Evolutionary conservation across 2,797 vertebrate species (phyloP).

Genomic region (Pangasius mekongensis): DNA sequence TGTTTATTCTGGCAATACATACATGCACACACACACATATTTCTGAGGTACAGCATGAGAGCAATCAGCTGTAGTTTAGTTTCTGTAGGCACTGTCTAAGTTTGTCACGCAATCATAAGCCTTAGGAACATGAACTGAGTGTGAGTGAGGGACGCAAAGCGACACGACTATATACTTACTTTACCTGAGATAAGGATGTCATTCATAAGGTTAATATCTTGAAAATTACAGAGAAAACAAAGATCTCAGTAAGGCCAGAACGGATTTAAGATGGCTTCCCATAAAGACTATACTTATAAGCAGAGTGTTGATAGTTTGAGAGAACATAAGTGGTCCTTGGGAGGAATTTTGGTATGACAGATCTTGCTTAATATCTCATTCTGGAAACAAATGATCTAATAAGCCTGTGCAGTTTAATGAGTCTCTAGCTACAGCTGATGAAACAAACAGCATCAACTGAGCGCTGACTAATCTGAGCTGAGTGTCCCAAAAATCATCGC

Average conservation of each 20-base stretch:
- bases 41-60: slow-evolving; percentile 6
- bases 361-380: slow-evolving; percentile 1
- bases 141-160: not conserved
- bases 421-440: slow-evolving; percentile 3
- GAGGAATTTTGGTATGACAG: not conserved
- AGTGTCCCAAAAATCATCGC: not conserved
- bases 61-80: slow-evolving; percentile 8
- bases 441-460: slow-evolving; percentile 11
- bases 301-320: not conserved
- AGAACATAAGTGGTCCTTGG: not conserved
- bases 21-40: slow-evolving; percentile 1
- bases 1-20: slow-evolving; percentile 23
- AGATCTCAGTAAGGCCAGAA: not conserved
- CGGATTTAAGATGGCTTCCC: not conserved
- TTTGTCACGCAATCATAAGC: slow-evolving; percentile 21
- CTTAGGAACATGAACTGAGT: slow-evolving; percentile 8
- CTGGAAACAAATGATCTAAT: slow-evolving; percentile 4
- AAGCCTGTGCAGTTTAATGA: not conserved
- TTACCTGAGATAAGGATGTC: slow-evolving; percentile 38
- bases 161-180: slow-evolving; percentile 23
- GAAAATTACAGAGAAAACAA: slow-evolving; percentile 28
- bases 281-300: not conserved
- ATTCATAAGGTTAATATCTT: slow-evolving; percentile 30
- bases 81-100: slow-evolving; percentile 20
- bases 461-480: not conserved